phyloP scores from a whole-genome alignment of 1,140 invertebrate species.

The Charaxes varanes region DNA sequence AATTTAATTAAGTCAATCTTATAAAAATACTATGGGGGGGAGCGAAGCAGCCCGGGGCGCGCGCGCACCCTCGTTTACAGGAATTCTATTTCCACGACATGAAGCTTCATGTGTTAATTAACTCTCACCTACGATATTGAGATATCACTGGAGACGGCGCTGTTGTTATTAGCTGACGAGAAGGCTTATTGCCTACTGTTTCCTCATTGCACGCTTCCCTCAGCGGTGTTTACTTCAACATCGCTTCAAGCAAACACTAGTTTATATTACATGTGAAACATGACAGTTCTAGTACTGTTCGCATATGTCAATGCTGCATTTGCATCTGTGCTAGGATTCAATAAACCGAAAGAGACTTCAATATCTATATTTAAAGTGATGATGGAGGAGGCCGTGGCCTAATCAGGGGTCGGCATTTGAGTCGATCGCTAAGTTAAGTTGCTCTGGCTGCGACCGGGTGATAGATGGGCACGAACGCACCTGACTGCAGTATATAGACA shows the following conservation, averaged over 20 bases:
- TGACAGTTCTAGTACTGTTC: background rate
- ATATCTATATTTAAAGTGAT: too few species aligned
- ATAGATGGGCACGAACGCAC: too few species aligned
- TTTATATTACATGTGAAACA: constrained; percentile 8
- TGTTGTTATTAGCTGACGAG: constrained; percentile 69
- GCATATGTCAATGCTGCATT: too few species aligned
- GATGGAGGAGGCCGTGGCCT: too few species aligned
- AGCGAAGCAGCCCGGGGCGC: constrained; percentile 50
- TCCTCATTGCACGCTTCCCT: constrained; percentile 31
- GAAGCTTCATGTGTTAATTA: constrained; percentile 73
- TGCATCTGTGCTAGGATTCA: too few species aligned
- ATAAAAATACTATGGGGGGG: too few species aligned
- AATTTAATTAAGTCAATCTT: too few species aligned
- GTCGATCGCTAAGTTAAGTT: too few species aligned
- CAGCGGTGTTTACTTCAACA: constrained; percentile 28
- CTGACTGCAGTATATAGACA: constrained; percentile 91
- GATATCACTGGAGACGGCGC: constrained; percentile 64
- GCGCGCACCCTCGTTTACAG: constrained; percentile 58
- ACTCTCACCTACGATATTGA: constrained; percentile 72
- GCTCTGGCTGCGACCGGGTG: too few species aligned
- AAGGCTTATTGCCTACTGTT: constrained; percentile 64
- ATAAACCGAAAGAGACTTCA: too few species aligned
- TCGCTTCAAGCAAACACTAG: constrained; percentile 22
- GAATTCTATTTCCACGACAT: constrained; percentile 72
- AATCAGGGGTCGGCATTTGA: too few species aligned